Evolutionary conservation across 35 echinoderm and acorn worm genomes (phyloP).

Genomic region (Nesometra sesokonis): DNA sequence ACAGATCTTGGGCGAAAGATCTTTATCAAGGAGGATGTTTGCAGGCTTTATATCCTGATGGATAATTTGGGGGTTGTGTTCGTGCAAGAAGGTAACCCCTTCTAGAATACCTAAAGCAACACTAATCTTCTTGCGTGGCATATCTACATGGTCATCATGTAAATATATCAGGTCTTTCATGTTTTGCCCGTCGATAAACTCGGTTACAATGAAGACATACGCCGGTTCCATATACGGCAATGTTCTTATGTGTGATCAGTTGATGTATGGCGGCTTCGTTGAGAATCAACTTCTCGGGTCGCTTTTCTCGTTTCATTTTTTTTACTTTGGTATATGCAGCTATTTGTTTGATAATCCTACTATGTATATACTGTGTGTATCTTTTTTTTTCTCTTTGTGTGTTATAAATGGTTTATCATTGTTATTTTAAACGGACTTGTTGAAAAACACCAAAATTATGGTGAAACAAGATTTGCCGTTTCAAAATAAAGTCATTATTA

Average conservation of each 20-base stretch:
- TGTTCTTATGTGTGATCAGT: background rate
- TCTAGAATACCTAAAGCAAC: background rate
- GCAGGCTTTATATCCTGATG: background rate
- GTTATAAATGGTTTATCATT: too few relatives aligned
- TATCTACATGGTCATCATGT: conserved; percentile 8
- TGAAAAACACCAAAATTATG: too few relatives aligned
- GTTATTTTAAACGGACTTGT: too few relatives aligned
- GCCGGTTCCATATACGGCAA: background rate
- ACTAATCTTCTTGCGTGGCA: conserved; percentile 5
- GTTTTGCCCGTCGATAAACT: conserved; percentile 2
- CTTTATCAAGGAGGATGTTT: too few relatives aligned
- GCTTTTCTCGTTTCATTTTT: conserved; percentile 19
- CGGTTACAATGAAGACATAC: conserved; percentile 12
- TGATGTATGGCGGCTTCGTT: conserved; percentile 7
- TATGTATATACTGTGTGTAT: too few relatives aligned
- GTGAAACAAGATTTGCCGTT: too few relatives aligned
- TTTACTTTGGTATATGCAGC: background rate
- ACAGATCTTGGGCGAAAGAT: too few relatives aligned
- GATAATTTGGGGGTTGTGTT: background rate
- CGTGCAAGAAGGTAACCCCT: background rate
- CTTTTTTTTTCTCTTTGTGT: too few relatives aligned
- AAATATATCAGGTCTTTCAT: conserved; percentile 13
- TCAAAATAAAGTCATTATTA: too few relatives aligned
- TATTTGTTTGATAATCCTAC: background rate
- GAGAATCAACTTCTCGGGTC: conserved; percentile 3